Evolutionary conservation across 2,888 invertebrate genomes (phyloP).

Genomic region (Gortyna flavago): DNA sequence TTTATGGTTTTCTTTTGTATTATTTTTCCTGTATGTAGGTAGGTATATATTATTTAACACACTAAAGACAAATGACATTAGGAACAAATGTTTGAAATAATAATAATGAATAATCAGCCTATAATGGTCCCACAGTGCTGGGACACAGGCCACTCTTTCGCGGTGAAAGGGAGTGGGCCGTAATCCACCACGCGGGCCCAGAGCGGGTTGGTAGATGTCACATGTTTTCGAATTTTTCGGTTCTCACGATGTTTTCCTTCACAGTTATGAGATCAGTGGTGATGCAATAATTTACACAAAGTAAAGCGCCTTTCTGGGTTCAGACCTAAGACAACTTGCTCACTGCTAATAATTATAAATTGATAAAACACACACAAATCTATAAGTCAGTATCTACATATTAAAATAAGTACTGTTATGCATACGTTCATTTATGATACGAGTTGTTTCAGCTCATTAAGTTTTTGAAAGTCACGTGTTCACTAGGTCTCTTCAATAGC

Average conservation of each 20-base stretch:
- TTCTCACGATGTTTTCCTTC: neutral
- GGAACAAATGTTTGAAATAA: neutral
- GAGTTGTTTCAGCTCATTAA: slow-evolving; percentile 8
- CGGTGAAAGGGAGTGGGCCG: neutral
- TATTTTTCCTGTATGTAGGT: neutral
- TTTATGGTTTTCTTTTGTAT: neutral
- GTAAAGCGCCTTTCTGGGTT: neutral
- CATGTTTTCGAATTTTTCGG: neutral
- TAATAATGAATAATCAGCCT: neutral
- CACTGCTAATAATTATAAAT: too few relatives aligned
- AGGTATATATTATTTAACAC: neutral
- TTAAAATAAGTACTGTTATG: too few relatives aligned
- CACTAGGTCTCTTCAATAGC: slow-evolving; percentile 4
- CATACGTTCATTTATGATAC: neutral
- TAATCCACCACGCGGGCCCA: neutral
- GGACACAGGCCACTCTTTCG: neutral
- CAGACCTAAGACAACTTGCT: neutral
- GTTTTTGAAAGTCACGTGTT: slow-evolving; percentile 6
- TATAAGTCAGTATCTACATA: too few relatives aligned
- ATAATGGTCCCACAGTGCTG: neutral
- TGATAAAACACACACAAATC: too few relatives aligned
- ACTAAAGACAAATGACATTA: neutral
- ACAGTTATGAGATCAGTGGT: neutral
- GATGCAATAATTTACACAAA: too few relatives aligned
- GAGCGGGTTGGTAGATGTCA: neutral